These are phyloP conservation scores for Adoxophyes honmai DNA, from an alignment of 1,140 invertebrate genomes.

Conservation along the genomic window DNA sequence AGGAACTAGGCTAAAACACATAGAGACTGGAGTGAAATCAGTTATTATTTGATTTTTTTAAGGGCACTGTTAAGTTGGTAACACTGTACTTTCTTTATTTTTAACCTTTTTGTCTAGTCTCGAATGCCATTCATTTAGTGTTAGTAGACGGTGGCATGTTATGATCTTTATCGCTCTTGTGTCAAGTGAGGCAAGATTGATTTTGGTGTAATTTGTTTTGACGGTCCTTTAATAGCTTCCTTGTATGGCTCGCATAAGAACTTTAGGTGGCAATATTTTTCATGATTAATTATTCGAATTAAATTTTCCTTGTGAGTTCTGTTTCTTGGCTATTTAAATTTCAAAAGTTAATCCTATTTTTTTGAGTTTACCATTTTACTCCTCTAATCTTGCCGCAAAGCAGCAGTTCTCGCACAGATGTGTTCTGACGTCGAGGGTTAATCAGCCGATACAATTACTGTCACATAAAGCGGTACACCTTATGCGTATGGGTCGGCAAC, in stretches of 20 bases:
- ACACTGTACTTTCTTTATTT: constrained; percentile 4
- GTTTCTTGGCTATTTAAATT: no score
- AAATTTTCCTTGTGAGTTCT: no score
- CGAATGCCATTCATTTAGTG: constrained; percentile 14
- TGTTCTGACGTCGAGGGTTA: no score
- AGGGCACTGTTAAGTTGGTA: not conserved
- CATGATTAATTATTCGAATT: no score
- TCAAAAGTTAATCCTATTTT: no score
- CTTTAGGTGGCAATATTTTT: not conserved
- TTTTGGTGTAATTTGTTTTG: constrained; percentile 1
- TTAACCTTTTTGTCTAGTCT: constrained; percentile 16
- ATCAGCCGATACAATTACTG: no score
- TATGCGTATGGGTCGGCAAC: no score
- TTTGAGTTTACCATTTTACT: no score
- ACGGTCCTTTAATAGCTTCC: not conserved
- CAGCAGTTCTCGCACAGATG: no score
- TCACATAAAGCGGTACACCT: no score
- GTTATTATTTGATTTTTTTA: not conserved
- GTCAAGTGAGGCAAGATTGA: constrained; percentile 1
- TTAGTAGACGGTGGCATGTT: constrained; percentile 11
- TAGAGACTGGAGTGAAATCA: not conserved
- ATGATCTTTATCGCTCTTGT: constrained; percentile 10
- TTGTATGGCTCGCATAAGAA: not conserved
- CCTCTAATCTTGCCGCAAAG: no score
- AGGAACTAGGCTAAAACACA: not conserved